Evolutionary conservation across 2,797 vertebrate genomes (phyloP).

Genomic region (Pangasius sanitwongsei): DNA sequence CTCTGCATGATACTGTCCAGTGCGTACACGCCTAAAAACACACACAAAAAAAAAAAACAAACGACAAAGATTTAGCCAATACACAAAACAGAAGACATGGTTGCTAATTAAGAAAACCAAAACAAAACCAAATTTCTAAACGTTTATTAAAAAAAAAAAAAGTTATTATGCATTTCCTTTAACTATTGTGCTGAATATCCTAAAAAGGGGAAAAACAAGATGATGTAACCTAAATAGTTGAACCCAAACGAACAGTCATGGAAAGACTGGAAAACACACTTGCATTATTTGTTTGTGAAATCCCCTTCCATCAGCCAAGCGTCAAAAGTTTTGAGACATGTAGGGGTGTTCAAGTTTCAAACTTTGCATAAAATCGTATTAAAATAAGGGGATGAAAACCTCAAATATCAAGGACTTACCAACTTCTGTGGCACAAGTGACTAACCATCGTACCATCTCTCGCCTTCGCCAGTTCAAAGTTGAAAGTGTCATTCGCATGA

Average conservation of each 20-base stretch:
- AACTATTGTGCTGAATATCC: neutral
- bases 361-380: neutral
- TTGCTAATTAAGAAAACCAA: neutral
- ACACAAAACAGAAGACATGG: neutral
- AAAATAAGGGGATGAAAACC: neutral
- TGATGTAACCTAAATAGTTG: neutral
- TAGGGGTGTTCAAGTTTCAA: neutral
- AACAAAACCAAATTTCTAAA: neutral
- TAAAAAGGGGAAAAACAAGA: neutral
- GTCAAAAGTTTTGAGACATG: neutral
- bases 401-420: constrained; percentile 76
- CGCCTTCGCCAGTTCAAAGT: constrained; percentile 96
- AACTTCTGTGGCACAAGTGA: constrained; percentile 98
- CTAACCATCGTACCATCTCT: constrained; percentile 99
- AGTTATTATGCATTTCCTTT: neutral
- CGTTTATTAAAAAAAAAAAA: neutral
- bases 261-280: neutral
- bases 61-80: neutral
- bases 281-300: neutral
- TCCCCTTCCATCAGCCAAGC: neutral
- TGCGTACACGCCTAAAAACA: constrained; percentile 87
- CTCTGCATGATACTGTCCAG: constrained; percentile 99
- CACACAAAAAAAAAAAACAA: neutral
- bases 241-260: neutral
- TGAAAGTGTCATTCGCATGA: constrained; percentile 98